These are phyloP conservation scores for Cotesia typhae DNA, from an alignment of 1,140 invertebrate species.

Conservation along the genomic window DNA sequence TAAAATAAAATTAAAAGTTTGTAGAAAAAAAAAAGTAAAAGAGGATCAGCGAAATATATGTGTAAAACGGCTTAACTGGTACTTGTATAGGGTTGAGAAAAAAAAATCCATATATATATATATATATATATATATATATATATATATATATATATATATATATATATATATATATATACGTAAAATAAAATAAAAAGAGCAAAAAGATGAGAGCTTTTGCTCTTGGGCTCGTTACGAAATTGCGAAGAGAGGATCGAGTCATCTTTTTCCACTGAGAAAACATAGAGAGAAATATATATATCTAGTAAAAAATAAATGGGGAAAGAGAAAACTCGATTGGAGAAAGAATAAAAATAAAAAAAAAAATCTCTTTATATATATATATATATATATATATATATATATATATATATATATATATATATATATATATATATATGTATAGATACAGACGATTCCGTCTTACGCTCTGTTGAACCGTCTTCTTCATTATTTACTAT, in stretches of 20 bases:
- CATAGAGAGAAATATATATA: neutral
- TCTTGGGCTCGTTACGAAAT: constrained; percentile 25
- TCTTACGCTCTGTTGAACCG: constrained; percentile 17
- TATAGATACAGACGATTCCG: neutral
- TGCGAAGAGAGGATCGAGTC: constrained; percentile 23
- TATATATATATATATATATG: neutral
- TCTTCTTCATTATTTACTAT: constrained; percentile 17
- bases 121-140: no score
- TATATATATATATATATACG: no score
- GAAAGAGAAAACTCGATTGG: constrained; percentile 14
- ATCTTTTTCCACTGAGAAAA: neutral
- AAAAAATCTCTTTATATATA: neutral
- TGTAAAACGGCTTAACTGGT: neutral
- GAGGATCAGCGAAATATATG: neutral
- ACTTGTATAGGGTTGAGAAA: neutral
- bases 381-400: constrained; percentile 9
- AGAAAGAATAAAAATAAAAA: constrained; percentile 7
- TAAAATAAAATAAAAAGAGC: neutral
- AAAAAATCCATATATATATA: neutral
- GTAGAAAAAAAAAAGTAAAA: no score
- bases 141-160: no score
- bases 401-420: neutral
- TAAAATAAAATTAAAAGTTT: no score
- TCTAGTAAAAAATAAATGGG: neutral
- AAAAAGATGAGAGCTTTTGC: constrained; percentile 10